phyloP scores from a whole-genome alignment of 2,113 vertebrate species.

The Urocitellus parryii region DNA sequence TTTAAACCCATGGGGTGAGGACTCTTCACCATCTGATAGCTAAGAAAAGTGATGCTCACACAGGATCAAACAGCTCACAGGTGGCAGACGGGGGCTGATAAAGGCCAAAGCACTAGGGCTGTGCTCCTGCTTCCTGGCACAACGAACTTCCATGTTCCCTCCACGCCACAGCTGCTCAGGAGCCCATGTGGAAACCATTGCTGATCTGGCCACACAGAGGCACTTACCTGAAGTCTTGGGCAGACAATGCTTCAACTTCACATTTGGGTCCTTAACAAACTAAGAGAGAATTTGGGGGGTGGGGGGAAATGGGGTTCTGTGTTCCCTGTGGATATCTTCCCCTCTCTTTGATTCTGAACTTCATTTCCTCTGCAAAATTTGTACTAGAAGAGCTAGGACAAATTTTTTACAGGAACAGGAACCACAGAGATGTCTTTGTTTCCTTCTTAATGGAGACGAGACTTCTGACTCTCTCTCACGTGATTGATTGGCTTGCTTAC shows the following conservation, averaged over 20 bases:
- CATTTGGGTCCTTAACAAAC: not conserved
- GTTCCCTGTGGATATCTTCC: not conserved
- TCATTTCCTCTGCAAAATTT: not conserved
- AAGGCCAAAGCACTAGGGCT: not conserved
- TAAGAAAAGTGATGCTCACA: not conserved
- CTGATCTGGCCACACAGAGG: fast-evolving
- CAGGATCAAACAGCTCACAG: not conserved
- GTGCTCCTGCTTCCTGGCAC: fast-evolving
- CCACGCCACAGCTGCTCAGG: too few relatives aligned
- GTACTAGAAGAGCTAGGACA: not conserved
- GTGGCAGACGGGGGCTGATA: not conserved
- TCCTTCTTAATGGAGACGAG: not conserved
- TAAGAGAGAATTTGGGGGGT: not conserved
- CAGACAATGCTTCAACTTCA: not conserved
- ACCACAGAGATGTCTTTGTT: not conserved
- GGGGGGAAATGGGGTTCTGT: fast-evolving
- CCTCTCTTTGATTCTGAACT: not conserved
- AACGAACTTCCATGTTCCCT: fast-evolving
- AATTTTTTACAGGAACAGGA: not conserved
- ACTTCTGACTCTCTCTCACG: not conserved
- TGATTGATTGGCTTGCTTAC: not conserved
- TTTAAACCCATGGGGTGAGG: not conserved
- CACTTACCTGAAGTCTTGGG: not conserved
- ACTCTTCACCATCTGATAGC: not conserved
- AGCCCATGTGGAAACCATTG: not conserved